These are phyloP conservation scores for Callimorpha dominula DNA, from an alignment of 2,888 invertebrate genomes.

Conservation along the genomic window DNA sequence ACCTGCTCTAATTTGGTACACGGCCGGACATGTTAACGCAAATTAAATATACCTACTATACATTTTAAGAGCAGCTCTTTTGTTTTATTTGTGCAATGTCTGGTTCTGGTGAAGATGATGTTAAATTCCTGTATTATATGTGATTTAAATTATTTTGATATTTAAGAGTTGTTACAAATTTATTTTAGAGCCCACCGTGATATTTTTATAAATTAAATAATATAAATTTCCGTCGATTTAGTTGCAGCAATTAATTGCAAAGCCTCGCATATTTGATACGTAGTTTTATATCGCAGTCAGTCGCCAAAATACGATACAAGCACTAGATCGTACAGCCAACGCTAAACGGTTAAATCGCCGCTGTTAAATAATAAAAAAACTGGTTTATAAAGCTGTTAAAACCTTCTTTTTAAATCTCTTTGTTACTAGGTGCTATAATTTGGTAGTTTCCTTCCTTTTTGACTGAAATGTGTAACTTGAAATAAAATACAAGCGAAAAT, in stretches of 20 bases:
- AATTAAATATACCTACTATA: not conserved
- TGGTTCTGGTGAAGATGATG: too few species aligned
- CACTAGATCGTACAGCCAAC: not conserved
- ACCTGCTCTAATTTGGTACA: constrained; percentile 24
- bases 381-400: too few species aligned
- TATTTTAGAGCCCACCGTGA: too few species aligned
- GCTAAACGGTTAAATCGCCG: too few species aligned
- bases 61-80: not conserved
- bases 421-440: not conserved
- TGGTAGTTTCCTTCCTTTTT: not conserved
- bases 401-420: not conserved
- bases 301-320: not conserved
- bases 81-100: not conserved
- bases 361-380: too few species aligned
- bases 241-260: too few species aligned
- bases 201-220: too few species aligned
- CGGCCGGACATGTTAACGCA: constrained; percentile 14
- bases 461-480: not conserved
- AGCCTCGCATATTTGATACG: too few species aligned
- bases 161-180: too few species aligned
- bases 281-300: not conserved
- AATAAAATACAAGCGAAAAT: not conserved
- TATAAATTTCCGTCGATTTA: too few species aligned
- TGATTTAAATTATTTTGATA: too few species aligned
- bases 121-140: too few species aligned